Evolutionary conservation across 2,888 invertebrate genomes (phyloP).

Genomic region (Copidosoma aretas): DNA sequence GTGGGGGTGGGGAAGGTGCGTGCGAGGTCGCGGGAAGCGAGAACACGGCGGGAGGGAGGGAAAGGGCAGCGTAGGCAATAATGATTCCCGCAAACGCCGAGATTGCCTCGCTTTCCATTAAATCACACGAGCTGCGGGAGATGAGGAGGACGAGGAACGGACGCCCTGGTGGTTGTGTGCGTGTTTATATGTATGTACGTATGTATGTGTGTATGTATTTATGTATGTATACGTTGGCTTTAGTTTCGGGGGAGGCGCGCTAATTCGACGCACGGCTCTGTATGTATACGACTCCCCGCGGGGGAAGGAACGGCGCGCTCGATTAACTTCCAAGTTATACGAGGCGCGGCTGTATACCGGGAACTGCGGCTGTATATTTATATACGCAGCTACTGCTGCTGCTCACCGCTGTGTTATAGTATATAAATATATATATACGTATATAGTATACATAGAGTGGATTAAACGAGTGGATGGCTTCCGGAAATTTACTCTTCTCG

Average conservation of each 20-base stretch:
- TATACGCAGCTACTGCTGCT: neutral
- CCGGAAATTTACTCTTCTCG: constrained; percentile 30
- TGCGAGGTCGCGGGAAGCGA: neutral
- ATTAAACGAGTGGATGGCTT: neutral
- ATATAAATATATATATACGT: too few species aligned
- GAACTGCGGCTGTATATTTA: neutral
- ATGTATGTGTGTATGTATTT: too few species aligned
- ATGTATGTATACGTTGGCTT: constrained; percentile 1
- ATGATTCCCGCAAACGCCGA: constrained; percentile 51
- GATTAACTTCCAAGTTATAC: constrained; percentile 48
- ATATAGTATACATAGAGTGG: neutral
- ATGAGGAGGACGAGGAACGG: too few species aligned
- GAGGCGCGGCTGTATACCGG: neutral
- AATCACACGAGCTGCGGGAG: constrained; percentile 43
- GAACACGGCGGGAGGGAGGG: neutral
- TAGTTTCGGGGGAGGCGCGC: constrained; percentile 31
- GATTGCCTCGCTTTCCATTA: constrained; percentile 55
- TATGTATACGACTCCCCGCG: constrained; percentile 33
- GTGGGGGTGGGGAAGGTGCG: neutral
- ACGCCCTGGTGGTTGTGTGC: too few species aligned
- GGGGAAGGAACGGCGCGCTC: constrained; percentile 48
- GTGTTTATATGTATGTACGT: too few species aligned
- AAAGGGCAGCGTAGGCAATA: constrained; percentile 34
- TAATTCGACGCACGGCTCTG: constrained; percentile 43
- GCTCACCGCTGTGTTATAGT: neutral